Evolutionary conservation across 2,113 vertebrate genomes (phyloP), one percentile per base, ranked within the genome.

Genomic region (Grammomys dolichurus): DNA sequence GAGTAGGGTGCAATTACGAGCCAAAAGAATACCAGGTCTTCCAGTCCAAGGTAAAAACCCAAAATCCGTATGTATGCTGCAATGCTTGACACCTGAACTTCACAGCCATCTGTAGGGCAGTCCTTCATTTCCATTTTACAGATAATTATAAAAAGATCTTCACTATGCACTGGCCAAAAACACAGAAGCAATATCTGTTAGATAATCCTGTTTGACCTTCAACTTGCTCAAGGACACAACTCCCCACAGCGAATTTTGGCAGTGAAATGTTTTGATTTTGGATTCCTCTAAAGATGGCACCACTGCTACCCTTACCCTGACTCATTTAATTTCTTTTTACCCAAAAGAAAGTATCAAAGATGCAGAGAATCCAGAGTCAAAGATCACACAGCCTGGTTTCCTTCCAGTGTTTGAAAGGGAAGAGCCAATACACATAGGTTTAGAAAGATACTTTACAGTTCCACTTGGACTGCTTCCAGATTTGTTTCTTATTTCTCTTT

Each of bases 401-500:
- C 33, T 31, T 54, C 7, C 80, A 40, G 46, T 12, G 24, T 73
- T 26, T 48, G 46, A 82, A 12, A 8, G 22, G 16, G 8, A 46
- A 5, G 26, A 86, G 7, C 73, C 3, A 26, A 80, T 86, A 82
- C 20, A 67, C 26, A 63, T 0, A 65, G 40, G 72, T 90, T 87
- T 69, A 60, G 33, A 70, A 94, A 95, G 96, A 90, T 69, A 40
- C 17, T 63, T 73, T 46, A 77, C 0, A 72, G 81, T 75, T 94
- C 58, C 48, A 76, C 46, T 16, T 92, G 75, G 80, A 93, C 16
- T 88, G 72, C 4, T 48, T 92, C 90, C 85, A 85, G 40, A 31
- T 76, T 94, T 91, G 48, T 82, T 40, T 93, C 84, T 89, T 60
- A 60, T 81, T 87, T 93, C 85, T 63, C 91, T 92, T 93, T 88